Base-by-base conservation (phyloP, 2,113 vertebrate species). In the Passer domesticus region DNA sequence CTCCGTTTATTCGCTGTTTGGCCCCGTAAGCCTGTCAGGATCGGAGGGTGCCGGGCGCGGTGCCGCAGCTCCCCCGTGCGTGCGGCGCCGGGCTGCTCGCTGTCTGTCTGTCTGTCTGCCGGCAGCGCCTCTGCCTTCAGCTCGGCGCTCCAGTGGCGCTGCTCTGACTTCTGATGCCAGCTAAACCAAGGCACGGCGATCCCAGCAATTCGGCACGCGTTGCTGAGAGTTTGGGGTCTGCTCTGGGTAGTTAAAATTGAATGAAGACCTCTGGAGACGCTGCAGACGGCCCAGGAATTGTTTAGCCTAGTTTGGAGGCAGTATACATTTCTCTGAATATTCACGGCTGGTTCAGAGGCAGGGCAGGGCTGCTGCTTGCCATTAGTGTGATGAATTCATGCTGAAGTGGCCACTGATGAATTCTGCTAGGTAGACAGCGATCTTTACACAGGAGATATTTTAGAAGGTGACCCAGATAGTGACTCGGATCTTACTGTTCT, bases 71-170 rank as follows among this genome's bases (percentile, higher is more conserved):
- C 82, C 98, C 95, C 90, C 95, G 9, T 78, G 97, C 17, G 0
- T 1, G 18, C 63, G 15, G 12, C 6, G 0, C 24, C 23, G 6
- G 2, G 28, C 24, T 4, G 20, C 4, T 21, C 25, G 3, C 31
- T 2, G 35, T 37, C 35, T 37, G 35, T 37, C 35, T 37, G 35
- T 37, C 15, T 3, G 47, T 4, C 15, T 10, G 1, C 10, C 13
- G 8, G 5, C 58, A 16, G 60, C 35, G 10, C 10, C 15, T 3
- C 44, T 22, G 74, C 49, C 70, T 22, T 19, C 46, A 2, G 1
- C 4, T 0, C 20, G 1, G 20, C 19, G 3, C 7, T 21, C 23
- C 4, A 0, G 1, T 2, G n/a, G 7, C 41, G 1, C 11, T 4
- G 2, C 5, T 9, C 31, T 3, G 11, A 0, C 21, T 33, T 6